Evolutionary conservation across 2,888 invertebrate species (phyloP).

Genomic region (Cantharis lateralis): DNA sequence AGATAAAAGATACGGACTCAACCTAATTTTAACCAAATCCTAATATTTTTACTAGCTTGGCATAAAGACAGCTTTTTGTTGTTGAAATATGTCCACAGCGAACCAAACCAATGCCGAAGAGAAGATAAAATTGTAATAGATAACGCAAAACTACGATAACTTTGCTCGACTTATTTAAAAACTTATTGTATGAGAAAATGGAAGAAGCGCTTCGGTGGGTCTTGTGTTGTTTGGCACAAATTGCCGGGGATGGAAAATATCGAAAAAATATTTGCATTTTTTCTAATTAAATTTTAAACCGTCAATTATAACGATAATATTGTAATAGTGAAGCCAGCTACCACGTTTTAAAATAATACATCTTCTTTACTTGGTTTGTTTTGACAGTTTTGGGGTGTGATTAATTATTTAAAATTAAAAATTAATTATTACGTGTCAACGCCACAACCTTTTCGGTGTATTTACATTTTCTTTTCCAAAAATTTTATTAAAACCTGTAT

Average conservation of each 20-base stretch:
- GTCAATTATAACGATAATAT: neutral
- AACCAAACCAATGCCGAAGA: conserved; percentile 10
- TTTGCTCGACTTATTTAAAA: neutral
- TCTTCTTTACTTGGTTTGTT: conserved; percentile 8
- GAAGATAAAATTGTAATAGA: conserved; percentile 23
- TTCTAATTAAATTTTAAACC: conserved; percentile 1
- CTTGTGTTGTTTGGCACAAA: neutral
- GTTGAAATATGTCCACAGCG: conserved; percentile 23
- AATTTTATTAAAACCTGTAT: neutral
- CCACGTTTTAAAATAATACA: conserved; percentile 4
- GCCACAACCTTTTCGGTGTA: neutral
- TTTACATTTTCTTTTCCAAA: neutral
- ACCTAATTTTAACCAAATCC: conserved; percentile 7
- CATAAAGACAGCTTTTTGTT: conserved; percentile 14
- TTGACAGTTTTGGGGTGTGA: conserved; percentile 5
- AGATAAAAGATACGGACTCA: conserved; percentile 12
- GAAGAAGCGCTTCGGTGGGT: neutral
- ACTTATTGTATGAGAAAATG: neutral
- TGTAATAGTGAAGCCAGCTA: neutral
- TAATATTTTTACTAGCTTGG: conserved; percentile 6
- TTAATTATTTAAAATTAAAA: conserved; percentile 14
- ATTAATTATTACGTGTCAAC: conserved; percentile 4
- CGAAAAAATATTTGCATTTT: neutral
- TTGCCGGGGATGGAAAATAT: neutral
- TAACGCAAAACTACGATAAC: conserved; percentile 1